These are phyloP conservation scores for Euplexia lucipara DNA, from an alignment of 2,888 invertebrate genomes.

Conservation along the genomic window DNA sequence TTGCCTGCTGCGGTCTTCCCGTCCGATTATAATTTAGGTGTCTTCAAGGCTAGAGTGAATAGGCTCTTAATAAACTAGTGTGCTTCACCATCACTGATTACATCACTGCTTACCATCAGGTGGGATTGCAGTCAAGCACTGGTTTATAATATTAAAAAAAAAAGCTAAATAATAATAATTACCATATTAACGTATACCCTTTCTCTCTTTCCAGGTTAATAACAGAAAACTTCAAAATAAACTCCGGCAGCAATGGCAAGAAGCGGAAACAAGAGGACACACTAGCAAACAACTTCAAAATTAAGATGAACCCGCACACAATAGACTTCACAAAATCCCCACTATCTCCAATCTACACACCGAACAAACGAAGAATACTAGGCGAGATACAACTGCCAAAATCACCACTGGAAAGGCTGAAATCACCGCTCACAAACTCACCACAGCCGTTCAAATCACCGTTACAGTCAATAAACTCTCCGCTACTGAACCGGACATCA, in stretches of 20 bases:
- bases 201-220: slow-evolving; percentile 84
- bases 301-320: slow-evolving; percentile 84
- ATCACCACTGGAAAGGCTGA: slow-evolving; percentile 76
- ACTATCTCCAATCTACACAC: slow-evolving; percentile 69
- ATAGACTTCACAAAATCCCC: slow-evolving; percentile 80
- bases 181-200: slow-evolving; percentile 27
- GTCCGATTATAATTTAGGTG: too few relatives aligned
- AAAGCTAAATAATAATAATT: too few relatives aligned
- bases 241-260: slow-evolving; percentile 86
- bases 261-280: slow-evolving; percentile 85
- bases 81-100: too few relatives aligned
- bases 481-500: slow-evolving; percentile 60
- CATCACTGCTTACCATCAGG: too few relatives aligned
- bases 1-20: too few relatives aligned
- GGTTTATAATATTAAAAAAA: too few relatives aligned
- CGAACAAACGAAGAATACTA: slow-evolving; percentile 79
- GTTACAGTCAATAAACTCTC: slow-evolving; percentile 59
- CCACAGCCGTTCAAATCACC: slow-evolving; percentile 64
- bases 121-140: too few relatives aligned
- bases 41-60: too few relatives aligned
- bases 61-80: too few relatives aligned
- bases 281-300: slow-evolving; percentile 78
- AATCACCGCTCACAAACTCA: slow-evolving; percentile 59
- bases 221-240: slow-evolving; percentile 89
- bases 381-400: slow-evolving; percentile 73